Evolutionary conservation across 2,113 vertebrate species (phyloP).

Genomic region (Chascanopsetta lugubris): DNA sequence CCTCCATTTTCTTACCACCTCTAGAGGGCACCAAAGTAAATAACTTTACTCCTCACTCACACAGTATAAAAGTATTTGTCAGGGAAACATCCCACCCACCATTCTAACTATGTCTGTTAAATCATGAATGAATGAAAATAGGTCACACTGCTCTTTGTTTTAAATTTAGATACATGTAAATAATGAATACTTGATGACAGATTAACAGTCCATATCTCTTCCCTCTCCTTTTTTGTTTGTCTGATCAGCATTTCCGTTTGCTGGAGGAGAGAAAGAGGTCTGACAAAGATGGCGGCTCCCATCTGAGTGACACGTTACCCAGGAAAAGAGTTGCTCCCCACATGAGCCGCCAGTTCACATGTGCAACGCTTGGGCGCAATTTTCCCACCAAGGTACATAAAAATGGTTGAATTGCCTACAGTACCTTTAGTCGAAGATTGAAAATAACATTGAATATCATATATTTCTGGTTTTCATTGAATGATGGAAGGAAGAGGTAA

Average conservation of each 20-base stretch:
- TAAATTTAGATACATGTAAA: neutral
- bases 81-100: too few relatives aligned
- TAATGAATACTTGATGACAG: neutral
- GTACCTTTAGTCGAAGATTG: too few relatives aligned
- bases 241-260: constrained; percentile 88
- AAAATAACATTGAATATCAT: too few relatives aligned
- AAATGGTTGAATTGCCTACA: too few relatives aligned
- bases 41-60: neutral
- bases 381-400: constrained; percentile 80
- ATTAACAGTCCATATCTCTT: neutral
- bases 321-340: constrained; percentile 85
- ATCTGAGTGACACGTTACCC: constrained; percentile 91
- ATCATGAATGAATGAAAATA: neutral
- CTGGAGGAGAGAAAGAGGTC: constrained; percentile 89
- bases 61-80: too few relatives aligned
- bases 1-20: neutral
- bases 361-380: constrained; percentile 88
- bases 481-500: neutral
- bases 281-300: constrained; percentile 77
- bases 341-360: constrained; percentile 84
- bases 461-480: neutral
- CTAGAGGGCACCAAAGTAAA: constrained; percentile 29
- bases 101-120: neutral
- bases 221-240: constrained; percentile 10
- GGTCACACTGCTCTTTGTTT: neutral